phyloP scores from a whole-genome alignment of 2,797 vertebrate genomes.

The Mormyrops boulengeri region DNA sequence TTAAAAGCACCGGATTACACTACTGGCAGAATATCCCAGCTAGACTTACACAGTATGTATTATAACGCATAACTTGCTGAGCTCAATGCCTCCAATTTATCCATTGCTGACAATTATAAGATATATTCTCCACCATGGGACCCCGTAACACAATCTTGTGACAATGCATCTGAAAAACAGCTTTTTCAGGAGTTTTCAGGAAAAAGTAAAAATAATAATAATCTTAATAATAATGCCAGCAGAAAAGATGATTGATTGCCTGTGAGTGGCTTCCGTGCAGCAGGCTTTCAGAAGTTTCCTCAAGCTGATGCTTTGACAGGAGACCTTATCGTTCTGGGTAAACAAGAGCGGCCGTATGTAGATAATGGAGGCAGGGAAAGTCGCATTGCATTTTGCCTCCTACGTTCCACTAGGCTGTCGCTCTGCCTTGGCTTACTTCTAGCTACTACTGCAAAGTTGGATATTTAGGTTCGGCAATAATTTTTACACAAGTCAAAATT shows the following conservation, averaged over 20 bases:
- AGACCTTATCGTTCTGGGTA: not conserved
- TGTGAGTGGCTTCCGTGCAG: not conserved
- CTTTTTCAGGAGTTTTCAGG: not conserved
- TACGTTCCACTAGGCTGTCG: not conserved
- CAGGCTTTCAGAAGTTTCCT: not conserved
- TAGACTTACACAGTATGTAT: not conserved
- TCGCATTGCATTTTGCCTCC: not conserved
- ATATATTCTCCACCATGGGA: not conserved
- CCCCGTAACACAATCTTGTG: not conserved
- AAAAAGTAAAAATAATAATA: not conserved
- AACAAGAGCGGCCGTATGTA: not conserved
- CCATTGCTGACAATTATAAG: conserved; percentile 10
- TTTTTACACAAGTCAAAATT: not conserved
- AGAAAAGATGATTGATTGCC: not conserved
- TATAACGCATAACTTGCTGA: not conserved
- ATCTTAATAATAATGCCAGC: not conserved
- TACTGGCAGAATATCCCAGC: not conserved
- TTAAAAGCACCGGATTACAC: not conserved
- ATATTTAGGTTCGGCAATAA: not conserved
- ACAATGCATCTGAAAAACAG: not conserved
- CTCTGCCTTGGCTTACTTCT: not conserved
- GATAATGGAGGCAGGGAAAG: not conserved
- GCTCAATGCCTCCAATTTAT: not conserved
- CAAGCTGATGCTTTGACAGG: not conserved
- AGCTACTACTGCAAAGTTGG: not conserved